A percentile compares a stretch with the other conserved stretches of the same genome.
These are phyloP conservation scores for Masnerella sp. DNA, from an alignment of 2,888 invertebrate species.

Conservation along the genomic window DNA sequence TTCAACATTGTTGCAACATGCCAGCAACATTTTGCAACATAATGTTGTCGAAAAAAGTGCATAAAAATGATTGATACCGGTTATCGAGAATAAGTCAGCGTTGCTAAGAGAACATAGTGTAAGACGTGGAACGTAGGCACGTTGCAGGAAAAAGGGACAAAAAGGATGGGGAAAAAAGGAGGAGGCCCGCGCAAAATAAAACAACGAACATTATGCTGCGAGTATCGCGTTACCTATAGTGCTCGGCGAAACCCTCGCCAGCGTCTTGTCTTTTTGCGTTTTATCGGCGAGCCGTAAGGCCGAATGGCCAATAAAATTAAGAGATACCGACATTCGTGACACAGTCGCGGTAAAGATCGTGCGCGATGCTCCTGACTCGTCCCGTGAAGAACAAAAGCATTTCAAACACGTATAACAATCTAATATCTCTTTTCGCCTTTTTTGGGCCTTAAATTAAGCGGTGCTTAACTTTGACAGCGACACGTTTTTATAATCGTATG, in stretches of 20 bases:
- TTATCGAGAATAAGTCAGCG: slow-evolving; percentile 32
- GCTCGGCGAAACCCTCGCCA: slow-evolving; percentile 55
- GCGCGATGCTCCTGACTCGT: slow-evolving; percentile 60
- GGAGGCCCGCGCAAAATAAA: slow-evolving; percentile 57
- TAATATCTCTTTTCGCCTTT: slow-evolving; percentile 40
- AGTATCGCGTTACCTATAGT: slow-evolving; percentile 62
- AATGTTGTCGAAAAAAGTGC: background rate
- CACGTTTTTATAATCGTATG: slow-evolving; percentile 19
- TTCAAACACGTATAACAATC: slow-evolving; percentile 50
- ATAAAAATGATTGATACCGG: slow-evolving; percentile 35
- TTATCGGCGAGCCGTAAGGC: slow-evolving; percentile 61
- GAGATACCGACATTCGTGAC: slow-evolving; percentile 63
- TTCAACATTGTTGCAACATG: slow-evolving; percentile 78
- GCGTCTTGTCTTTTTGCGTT: slow-evolving; percentile 58
- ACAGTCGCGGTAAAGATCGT: slow-evolving; percentile 61
- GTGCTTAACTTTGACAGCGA: slow-evolving; percentile 29
- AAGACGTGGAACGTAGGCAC: slow-evolving; percentile 45
- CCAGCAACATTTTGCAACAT: background rate
- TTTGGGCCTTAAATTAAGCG: slow-evolving; percentile 20
- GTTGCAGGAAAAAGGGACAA: slow-evolving; percentile 4
- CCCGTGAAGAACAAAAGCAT: slow-evolving; percentile 60
- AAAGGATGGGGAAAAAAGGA: slow-evolving; percentile 24
- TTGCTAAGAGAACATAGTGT: slow-evolving; percentile 53
- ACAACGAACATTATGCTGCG: slow-evolving; percentile 58
- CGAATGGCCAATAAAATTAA: slow-evolving; percentile 64